These are phyloP conservation scores for Rhinoptilus africanus DNA, from an alignment of 2,113 vertebrate genomes.

Conservation along the genomic window DNA sequence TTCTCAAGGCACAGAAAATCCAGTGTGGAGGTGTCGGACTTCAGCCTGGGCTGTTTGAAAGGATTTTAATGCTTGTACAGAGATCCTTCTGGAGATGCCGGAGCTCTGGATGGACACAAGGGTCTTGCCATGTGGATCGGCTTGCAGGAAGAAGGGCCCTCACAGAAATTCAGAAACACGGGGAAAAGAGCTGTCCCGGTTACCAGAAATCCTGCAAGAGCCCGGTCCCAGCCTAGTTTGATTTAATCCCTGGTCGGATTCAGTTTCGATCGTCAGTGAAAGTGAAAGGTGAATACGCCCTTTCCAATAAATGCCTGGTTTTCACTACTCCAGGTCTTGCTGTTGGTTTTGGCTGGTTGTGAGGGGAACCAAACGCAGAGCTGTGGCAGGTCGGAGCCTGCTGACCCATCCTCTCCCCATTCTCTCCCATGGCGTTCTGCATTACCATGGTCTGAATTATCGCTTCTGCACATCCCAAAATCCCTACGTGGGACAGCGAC, in stretches of 20 bases:
- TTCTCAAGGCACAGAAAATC: background rate
- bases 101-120: background rate
- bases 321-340: background rate
- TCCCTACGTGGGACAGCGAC: accelerated
- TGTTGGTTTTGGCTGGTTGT: background rate
- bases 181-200: background rate
- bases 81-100: background rate
- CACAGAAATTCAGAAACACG: background rate
- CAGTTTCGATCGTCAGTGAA: background rate
- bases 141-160: background rate
- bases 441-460: too few relatives aligned
- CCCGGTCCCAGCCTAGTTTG: background rate
- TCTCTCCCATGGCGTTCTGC: accelerated
- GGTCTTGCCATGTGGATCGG: background rate
- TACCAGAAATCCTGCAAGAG: background rate
- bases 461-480: background rate
- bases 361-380: background rate
- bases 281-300: background rate
- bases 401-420: background rate
- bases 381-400: background rate
- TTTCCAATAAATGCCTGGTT: background rate
- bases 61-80: background rate
- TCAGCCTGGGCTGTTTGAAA: background rate
- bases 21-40: background rate
- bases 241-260: background rate